phyloP scores from a whole-genome alignment of 2,113 vertebrate species.

The zebrafish (Danio rerio) region GRCz12tu NC_133188.1:45825501-45826000 shows the following conservation, averaged over 20 bases:
- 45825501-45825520: too few species aligned
- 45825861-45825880: slow-evolving; percentile 14
- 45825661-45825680: too few species aligned
- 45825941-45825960: not conserved
- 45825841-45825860: slow-evolving; percentile 7
- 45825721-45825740: slow-evolving; percentile 19
- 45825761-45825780: not conserved
- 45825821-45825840: not conserved
- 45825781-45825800: not conserved
- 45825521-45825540: too few species aligned
- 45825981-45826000: not conserved
- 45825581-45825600: too few species aligned
- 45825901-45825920: not conserved
- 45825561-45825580: too few species aligned
- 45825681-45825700: too few species aligned
- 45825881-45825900: slow-evolving; percentile 5
- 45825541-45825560: too few species aligned
- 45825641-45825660: too few species aligned
- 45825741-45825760: slow-evolving; percentile 26
- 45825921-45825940: slow-evolving; percentile 39
- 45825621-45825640: too few species aligned
- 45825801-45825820: not conserved
- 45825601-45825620: too few species aligned
- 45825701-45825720: not conserved
- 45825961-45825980: not conserved